These are phyloP conservation scores for Sminthurides bifidus DNA, from an alignment of 1,140 invertebrate genomes.

Conservation along the genomic window DNA sequence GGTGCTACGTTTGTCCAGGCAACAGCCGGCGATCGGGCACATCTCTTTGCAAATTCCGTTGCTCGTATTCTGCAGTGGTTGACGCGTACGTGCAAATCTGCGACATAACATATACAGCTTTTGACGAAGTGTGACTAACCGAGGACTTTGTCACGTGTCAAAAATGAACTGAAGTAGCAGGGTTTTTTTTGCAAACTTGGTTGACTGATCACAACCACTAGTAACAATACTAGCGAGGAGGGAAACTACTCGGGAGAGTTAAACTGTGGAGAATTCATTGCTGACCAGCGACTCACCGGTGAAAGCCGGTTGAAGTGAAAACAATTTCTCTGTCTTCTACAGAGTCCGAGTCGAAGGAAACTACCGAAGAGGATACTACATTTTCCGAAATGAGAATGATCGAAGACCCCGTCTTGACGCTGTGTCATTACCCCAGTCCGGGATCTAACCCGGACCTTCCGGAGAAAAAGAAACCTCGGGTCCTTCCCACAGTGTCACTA, in stretches of 20 bases:
- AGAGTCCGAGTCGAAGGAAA: slow-evolving; percentile 27
- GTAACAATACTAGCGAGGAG: too few species aligned
- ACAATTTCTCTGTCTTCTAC: slow-evolving; percentile 27
- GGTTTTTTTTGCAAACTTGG: too few species aligned
- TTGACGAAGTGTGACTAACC: too few species aligned
- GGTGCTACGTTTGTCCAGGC: too few species aligned
- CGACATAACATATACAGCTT: too few species aligned
- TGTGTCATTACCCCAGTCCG: slow-evolving; percentile 32
- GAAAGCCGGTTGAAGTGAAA: slow-evolving; percentile 25
- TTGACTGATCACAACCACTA: too few species aligned
- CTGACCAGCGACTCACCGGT: slow-evolving; percentile 21
- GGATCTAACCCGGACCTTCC: slow-evolving; percentile 31
- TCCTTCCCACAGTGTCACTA: slow-evolving; percentile 30
- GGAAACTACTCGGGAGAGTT: background rate
- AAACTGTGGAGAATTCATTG: slow-evolving; percentile 31
- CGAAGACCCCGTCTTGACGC: slow-evolving; percentile 33
- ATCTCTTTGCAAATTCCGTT: too few species aligned
- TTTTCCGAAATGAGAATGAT: slow-evolving; percentile 33
- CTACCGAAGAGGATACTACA: slow-evolving; percentile 18
- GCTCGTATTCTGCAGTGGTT: too few species aligned
- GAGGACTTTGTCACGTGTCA: too few species aligned
- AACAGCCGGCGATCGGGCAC: too few species aligned
- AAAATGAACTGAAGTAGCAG: too few species aligned
- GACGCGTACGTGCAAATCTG: too few species aligned
- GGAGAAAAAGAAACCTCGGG: slow-evolving; percentile 30